Evolutionary conservation across 2,797 vertebrate genomes (phyloP), one percentile per base, ranked within the genome.

Genomic region (Chelon labrosus): DNA sequence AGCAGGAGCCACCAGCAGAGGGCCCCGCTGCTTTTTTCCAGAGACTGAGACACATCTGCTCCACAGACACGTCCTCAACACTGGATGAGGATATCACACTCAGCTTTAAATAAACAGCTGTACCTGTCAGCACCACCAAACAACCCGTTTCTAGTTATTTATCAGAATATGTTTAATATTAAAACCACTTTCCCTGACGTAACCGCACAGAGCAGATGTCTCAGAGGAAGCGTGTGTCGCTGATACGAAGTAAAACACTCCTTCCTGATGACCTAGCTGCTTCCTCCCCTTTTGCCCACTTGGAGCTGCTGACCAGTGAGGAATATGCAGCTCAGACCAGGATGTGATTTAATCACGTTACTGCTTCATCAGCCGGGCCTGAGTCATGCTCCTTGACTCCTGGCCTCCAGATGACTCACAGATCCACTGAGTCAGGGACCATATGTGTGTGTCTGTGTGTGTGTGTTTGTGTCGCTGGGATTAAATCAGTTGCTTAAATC

Each of bases 281-380:
- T 70, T 84, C 66, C 47, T 79, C 63, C 72, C 55, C 54, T 73
- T 77, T 73, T 10, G 17, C 77, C 75, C 46, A 64, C 52, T 70
- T 39, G 20, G 69, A 80, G 55, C 70, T 77, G 87, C 81, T 89
- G 86, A 89, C 50, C 79, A 13, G 52, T 47, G 46, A 73, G 80
- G 73, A 88, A 82, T 13, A 75, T 49, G 46, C 27, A 53, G 66
- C 74, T 58, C 5, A 79, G 73, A 72, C 57, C 65, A 79, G 82
- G 77, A 89, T 73, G 81, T 85, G 78, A 87, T 85, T 75, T 82
- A 88, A 90, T 91, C 86, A 74, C 70, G 77, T 85, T 86, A 79
- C 73, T 10, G 69, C 67, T 60, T 31, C 69, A 86, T 88, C 86
- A 89, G 77, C 68, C 83, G 38, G 17, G 68, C 22, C 70, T 88